Conservation (phyloP, 2,888 invertebrate species). For the Orthonychiurus folsomi region DNA sequence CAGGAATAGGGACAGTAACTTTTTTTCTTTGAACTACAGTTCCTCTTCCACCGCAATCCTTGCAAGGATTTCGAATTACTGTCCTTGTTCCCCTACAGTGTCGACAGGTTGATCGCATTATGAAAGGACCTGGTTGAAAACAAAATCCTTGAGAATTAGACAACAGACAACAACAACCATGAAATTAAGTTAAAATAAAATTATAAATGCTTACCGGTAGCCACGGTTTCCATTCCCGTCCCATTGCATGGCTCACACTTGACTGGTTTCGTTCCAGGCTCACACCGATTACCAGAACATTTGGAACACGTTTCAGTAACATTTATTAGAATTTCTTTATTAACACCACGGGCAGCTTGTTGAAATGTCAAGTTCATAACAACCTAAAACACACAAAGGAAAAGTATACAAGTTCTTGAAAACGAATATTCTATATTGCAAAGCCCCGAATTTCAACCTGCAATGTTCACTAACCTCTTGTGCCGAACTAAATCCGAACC, state of each 20-base stretch:
- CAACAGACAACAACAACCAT: no score
- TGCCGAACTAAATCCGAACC: constrained; percentile 64
- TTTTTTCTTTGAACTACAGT: constrained; percentile 77
- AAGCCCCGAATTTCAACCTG: no score
- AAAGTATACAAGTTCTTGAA: neutral
- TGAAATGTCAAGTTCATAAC: constrained; percentile 81
- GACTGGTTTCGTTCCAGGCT: constrained; percentile 81
- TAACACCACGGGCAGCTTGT: constrained; percentile 90
- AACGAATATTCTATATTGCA: neutral
- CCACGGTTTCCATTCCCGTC: constrained; percentile 87
- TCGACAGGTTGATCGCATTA: constrained; percentile 92
- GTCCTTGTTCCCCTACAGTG: constrained; percentile 78
- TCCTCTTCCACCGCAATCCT: constrained; percentile 89
- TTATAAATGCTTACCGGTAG: constrained; percentile 50
- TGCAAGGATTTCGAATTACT: constrained; percentile 81
- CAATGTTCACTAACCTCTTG: constrained; percentile 73
- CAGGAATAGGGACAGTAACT: constrained; percentile 88
- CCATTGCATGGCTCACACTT: constrained; percentile 91
- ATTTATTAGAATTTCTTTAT: constrained; percentile 85
- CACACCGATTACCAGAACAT: constrained; percentile 75
- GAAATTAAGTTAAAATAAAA: constrained; percentile 15
- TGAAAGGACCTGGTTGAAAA: constrained; percentile 71
- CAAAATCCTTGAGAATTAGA: no score
- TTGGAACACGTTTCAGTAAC: constrained; percentile 85
- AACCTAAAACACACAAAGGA: constrained; percentile 49